Evolutionary conservation across 2,888 invertebrate species (phyloP).

Genomic region (Pedicia rivosa): DNA sequence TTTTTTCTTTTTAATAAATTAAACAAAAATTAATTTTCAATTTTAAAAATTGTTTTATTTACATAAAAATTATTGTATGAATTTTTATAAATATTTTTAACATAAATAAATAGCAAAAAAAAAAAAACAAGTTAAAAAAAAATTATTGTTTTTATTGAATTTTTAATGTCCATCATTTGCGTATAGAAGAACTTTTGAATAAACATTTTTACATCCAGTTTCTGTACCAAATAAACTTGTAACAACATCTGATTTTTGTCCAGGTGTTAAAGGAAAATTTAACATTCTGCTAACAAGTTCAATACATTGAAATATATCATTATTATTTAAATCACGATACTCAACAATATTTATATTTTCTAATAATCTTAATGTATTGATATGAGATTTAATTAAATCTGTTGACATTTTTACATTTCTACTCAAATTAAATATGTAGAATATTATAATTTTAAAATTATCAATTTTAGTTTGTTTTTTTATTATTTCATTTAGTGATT

Average conservation of each 20-base stretch:
- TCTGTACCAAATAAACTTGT: conserved; percentile 15
- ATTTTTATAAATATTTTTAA: no score
- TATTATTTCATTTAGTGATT: conserved; percentile 14
- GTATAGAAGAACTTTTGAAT: conserved; percentile 20
- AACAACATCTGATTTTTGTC: conserved; percentile 17
- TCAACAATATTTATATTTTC: conserved; percentile 2
- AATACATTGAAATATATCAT: conserved; percentile 4
- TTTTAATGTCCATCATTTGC: not conserved
- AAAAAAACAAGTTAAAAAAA: not conserved
- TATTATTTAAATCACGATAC: conserved; percentile 1
- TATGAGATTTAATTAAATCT: not conserved
- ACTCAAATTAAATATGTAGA: conserved; percentile 2
- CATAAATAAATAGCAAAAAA: no score
- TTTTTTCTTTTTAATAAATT: not conserved
- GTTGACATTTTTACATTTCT: not conserved
- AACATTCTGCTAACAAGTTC: not conserved
- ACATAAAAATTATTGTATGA: no score
- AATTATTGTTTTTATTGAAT: not conserved
- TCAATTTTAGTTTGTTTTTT: not conserved
- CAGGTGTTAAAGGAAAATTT: conserved; percentile 1
- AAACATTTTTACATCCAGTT: conserved; percentile 25
- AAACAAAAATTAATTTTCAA: not conserved
- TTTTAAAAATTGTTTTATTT: not conserved
- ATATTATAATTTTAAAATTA: not conserved
- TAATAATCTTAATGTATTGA: conserved; percentile 2